Evolutionary conservation across 2,113 vertebrate species (phyloP), one percentile per base, ranked within the genome.

Genomic region (Phylloscopus trochiloides): DNA sequence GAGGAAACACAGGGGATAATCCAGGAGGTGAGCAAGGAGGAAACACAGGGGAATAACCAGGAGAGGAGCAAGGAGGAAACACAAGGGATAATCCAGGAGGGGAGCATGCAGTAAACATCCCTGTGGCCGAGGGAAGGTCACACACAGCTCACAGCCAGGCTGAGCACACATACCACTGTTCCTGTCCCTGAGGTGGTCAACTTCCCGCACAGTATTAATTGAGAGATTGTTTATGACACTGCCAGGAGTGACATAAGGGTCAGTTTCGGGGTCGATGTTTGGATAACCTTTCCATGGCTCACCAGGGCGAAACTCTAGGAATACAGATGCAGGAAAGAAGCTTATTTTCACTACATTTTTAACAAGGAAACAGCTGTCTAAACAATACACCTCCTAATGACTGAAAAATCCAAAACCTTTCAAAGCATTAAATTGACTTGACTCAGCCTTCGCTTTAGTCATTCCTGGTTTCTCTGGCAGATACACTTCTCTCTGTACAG

Each of bases 111-210:
- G 61, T 0, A 21, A n/a, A 26, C 25, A 31, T 15, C 28, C 14
- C 51, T 47, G 67, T 11, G 74, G 36, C 66, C 26, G 75, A 75
- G 77, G 70, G 54, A 25, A 22, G 54, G 62, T 3, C 1, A 6
- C 70, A 61, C 61, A 47, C 22, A 7, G 1, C 0, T 28, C 34
- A 42, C 70, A 48, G 51, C 1, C 55, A 40, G 15, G 78, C 14
- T 48, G 25, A 75, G 97, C 98, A 1, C 97, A 99, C 99, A 1
- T 98, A 99, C 99, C 99, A 98, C 98, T 99, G 98, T 99, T 99
- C 98, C 99, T 99, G 99, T 99, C 99, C 99, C 99, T 99, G 99
- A 99, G 99, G 99, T 99, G 99, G 98, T 99, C 99, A 97, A 99
- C 99, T 98, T 99, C 99, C 97, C 99, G 99, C 98, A 99, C 99